Base-by-base conservation (phyloP, 2,113 vertebrate species). In the Oenanthe oenanthe region DNA sequence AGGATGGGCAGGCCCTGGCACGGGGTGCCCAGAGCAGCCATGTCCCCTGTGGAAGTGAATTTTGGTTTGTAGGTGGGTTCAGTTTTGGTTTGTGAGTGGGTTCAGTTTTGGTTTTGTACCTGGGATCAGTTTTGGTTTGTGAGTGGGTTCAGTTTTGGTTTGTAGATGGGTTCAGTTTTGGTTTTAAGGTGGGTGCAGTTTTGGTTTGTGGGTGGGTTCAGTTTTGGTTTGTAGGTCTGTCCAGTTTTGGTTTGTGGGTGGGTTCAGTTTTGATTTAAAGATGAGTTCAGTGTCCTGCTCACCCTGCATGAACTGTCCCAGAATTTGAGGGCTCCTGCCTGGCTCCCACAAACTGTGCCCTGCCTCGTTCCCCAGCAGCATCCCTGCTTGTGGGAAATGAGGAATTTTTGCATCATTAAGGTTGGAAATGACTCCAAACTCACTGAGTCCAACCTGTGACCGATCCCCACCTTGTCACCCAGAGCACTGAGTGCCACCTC, bases 351-450 rank as follows among this genome's bases (percentile, higher is more conserved):
- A 58, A 31, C 38, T 5, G 3, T 31, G 50, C 21, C 66, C 34
- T 63, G 19, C 58, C 7, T n/a, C 3, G 0, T 38, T 2, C 43
- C 26, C 0, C 31, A 26, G 56, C 17, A 34, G 57, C 31, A 1
- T 32, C 54, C 7, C 8, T 8, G 24, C 8, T 1, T 0, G 2
- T 25, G 79, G 71, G 79, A 54, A 75, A 42, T 34, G 4, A 38
- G 67, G 60, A 47, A 73, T n/a, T 31, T 15, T 0, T 2, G 63
- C 62, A n/a, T 34, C 20, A 36, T 17, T 26, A 4, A 22, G 26
- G 34, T 22, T 32, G 8, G 50, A 57, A 65, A 88, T 57, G 2
- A 22, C 31, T 72, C 25, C 42, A 18, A 50, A 34, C 21, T 10
- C 42, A 25, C 12, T 1, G 4, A 57, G 34, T 32, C 25, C 58